Percentiles rank a stretch among this genome's conserved stretches.
Conservation (phyloP, 2,888 invertebrate species). For the Odontocerum albicorne region DNA sequence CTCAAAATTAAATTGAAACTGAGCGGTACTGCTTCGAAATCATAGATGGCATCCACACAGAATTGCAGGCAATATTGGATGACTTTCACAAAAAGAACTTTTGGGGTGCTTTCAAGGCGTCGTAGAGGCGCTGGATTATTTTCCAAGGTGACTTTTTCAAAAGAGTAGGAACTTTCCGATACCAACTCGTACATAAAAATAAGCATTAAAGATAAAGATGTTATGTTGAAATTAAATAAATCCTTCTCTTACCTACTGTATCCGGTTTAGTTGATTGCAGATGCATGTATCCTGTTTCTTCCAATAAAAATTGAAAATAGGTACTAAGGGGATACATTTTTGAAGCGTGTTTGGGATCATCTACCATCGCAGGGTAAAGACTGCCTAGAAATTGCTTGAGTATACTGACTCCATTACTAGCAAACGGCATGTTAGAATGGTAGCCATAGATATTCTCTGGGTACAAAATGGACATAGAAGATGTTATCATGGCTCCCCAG, state of each 20-base stretch:
- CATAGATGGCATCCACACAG: no score
- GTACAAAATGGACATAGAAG: conserved; percentile 61
- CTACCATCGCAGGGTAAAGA: conserved; percentile 54
- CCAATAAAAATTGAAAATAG: conserved; percentile 41
- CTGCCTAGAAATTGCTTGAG: conserved; percentile 50
- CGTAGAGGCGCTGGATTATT: no score
- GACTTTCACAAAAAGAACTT: no score
- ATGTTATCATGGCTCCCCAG: conserved; percentile 67
- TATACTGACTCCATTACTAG: conserved; percentile 40
- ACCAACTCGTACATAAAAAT: no score
- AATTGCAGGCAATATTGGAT: no score
- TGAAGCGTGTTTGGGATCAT: conserved; percentile 50
- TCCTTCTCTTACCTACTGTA: conserved; percentile 68
- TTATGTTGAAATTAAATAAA: no score
- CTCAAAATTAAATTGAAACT: no score
- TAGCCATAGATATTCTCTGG: conserved; percentile 52
- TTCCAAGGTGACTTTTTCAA: no score
- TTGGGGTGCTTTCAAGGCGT: no score
- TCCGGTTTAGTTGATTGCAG: conserved; percentile 83
- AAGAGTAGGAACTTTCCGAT: no score
- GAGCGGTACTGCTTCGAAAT: no score
- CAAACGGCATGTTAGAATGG: conserved; percentile 55
- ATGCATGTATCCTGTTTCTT: conserved; percentile 67
- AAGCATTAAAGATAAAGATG: no score
- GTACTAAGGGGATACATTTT: conserved; percentile 56